Conservation (phyloP, 2,797 vertebrate genomes). For the Cuculus canorus region DNA sequence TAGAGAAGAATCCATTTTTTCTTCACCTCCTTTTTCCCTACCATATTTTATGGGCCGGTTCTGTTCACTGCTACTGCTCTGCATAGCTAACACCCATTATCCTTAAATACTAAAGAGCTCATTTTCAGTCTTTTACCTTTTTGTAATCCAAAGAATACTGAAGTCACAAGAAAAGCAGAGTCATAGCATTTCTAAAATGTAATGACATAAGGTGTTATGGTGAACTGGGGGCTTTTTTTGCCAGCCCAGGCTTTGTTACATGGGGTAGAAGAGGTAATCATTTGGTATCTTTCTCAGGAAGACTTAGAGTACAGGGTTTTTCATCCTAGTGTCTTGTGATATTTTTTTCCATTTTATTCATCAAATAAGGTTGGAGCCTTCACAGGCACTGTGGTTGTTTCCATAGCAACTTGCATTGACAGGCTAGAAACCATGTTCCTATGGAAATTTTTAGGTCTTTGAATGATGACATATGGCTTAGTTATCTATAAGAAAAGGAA, state of each 20-base stretch:
- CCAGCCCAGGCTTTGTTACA: background rate
- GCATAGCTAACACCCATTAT: background rate
- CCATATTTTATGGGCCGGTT: background rate
- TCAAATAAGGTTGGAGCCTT: background rate
- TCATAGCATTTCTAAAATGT: background rate
- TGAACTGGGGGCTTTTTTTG: background rate
- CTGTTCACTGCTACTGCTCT: background rate
- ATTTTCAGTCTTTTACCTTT: background rate
- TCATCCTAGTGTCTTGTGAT: background rate
- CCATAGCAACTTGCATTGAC: constrained; percentile 37
- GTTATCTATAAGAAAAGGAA: background rate
- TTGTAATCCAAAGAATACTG: background rate
- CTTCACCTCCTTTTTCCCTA: background rate
- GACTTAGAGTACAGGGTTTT: background rate
- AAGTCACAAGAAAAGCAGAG: background rate
- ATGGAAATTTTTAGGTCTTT: background rate
- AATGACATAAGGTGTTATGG: background rate
- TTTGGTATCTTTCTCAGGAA: background rate
- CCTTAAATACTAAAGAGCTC: background rate
- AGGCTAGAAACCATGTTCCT: background rate
- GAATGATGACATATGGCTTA: background rate
- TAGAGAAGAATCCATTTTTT: background rate
- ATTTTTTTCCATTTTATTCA: background rate
- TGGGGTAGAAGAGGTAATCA: background rate
- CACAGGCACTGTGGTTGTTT: background rate